These are phyloP conservation scores for Scatophagus argus DNA, from an alignment of 2,113 vertebrate genomes.

Conservation along the genomic window DNA sequence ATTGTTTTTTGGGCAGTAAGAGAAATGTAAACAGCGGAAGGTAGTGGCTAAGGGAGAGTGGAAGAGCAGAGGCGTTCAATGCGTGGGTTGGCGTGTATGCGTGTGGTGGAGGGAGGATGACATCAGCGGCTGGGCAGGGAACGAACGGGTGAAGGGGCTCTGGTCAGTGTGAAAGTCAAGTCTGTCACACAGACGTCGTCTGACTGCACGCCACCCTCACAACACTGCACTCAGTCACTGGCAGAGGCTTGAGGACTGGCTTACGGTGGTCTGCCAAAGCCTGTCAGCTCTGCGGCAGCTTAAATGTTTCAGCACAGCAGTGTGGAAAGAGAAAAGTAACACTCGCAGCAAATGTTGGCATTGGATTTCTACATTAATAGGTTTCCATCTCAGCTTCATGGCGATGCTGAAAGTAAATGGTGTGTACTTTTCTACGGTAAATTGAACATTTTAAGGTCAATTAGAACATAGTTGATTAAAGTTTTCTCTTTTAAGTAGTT, in stretches of 20 bases:
- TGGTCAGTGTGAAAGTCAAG: conserved; percentile 81
- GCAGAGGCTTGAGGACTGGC: conserved; percentile 60
- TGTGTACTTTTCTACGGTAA: conserved; percentile 50
- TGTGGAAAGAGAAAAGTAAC: conserved; percentile 71
- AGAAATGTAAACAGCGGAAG: conserved; percentile 84
- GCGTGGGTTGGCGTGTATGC: conserved; percentile 59
- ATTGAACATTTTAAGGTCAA: conserved; percentile 61
- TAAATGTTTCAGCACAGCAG: conserved; percentile 67
- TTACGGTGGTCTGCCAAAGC: conserved; percentile 73
- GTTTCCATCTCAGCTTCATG: conserved; percentile 57
- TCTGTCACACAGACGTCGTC: conserved; percentile 78
- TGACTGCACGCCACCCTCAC: conserved; percentile 68
- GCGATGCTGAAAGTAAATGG: conserved; percentile 39
- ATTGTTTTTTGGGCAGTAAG: conserved; percentile 79
- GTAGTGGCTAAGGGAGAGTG: conserved; percentile 75
- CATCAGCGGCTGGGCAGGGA: conserved; percentile 79
- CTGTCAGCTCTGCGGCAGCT: conserved; percentile 73
- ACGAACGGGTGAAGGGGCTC: conserved; percentile 67
- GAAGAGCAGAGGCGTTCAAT: conserved; percentile 66
- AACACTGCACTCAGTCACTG: conserved; percentile 75
- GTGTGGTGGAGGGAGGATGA: conserved; percentile 66
- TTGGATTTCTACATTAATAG: conserved; percentile 68
- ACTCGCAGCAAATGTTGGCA: conserved; percentile 58
- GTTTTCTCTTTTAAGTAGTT: conserved; percentile 23
- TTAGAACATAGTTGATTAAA: conserved; percentile 40